These are phyloP conservation scores for Bacillus rossius DNA, from an alignment of 1,140 invertebrate genomes.

Conservation along the genomic window DNA sequence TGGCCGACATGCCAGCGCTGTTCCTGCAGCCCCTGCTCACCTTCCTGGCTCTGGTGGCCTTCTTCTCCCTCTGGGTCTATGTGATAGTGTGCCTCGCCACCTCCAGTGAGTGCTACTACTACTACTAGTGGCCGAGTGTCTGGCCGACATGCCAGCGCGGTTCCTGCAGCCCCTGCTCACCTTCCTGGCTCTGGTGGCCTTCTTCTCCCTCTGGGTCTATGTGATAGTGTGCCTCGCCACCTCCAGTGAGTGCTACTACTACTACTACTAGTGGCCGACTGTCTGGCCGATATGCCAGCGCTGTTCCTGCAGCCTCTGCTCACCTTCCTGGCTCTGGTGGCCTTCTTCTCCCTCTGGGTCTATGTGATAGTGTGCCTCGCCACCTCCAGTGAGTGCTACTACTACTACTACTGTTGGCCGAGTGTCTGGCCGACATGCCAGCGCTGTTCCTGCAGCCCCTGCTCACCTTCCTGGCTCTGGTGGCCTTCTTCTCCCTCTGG, in stretches of 20 bases:
- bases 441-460: slow-evolving; percentile 83
- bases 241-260: slow-evolving; percentile 62
- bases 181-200: slow-evolving; percentile 68
- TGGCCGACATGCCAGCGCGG: slow-evolving; percentile 74
- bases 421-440: slow-evolving; percentile 74
- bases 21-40: slow-evolving; percentile 85
- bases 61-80: slow-evolving; percentile 80
- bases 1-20: slow-evolving; percentile 74
- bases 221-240: slow-evolving; percentile 68
- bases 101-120: slow-evolving; percentile 62
- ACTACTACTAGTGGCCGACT: no score
- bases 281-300: slow-evolving; percentile 74
- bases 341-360: slow-evolving; percentile 84
- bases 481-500: slow-evolving; percentile 82
- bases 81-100: slow-evolving; percentile 68
- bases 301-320: slow-evolving; percentile 82
- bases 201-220: slow-evolving; percentile 80
- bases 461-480: slow-evolving; percentile 72
- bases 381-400: slow-evolving; percentile 66
- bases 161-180: slow-evolving; percentile 85
- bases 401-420: no score
- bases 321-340: slow-evolving; percentile 70
- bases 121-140: no score
- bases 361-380: slow-evolving; percentile 64
- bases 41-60: slow-evolving; percentile 68